Conservation (phyloP, 2,888 invertebrate species). For the Mimachlamys varia region DNA sequence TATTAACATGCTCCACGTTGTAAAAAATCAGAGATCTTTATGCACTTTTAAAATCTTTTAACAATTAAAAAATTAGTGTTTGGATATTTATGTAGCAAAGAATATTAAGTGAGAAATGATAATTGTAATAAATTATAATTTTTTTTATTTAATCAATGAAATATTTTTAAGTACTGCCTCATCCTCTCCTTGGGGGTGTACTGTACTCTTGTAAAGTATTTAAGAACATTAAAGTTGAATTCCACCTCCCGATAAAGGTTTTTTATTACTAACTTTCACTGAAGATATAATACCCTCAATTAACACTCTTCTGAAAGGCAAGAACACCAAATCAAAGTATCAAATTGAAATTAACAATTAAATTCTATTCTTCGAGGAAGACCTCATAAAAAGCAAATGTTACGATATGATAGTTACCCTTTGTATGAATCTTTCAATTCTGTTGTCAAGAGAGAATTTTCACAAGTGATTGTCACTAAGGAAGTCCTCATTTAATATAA, state of each 20-base stretch:
- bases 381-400: not conserved
- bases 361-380: not conserved
- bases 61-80: not conserved
- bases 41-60: constrained; percentile 6
- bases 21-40: not conserved
- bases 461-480: too few relatives aligned
- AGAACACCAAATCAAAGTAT: not conserved
- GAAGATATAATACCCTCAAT: not conserved
- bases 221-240: not conserved
- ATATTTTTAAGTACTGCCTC: not conserved
- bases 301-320: not conserved
- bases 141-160: not conserved
- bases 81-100: not conserved
- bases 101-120: not conserved
- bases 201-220: not conserved
- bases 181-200: not conserved
- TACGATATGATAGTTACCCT: not conserved
- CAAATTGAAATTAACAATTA: not conserved
- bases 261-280: not conserved
- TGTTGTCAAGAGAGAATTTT: not conserved
- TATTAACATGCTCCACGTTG: too few relatives aligned
- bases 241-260: not conserved
- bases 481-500: too few relatives aligned
- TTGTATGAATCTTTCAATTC: not conserved
- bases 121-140: not conserved